Evolutionary conservation across 1,140 invertebrate species (phyloP).

Genomic region (Saccostrea glomerata): DNA sequence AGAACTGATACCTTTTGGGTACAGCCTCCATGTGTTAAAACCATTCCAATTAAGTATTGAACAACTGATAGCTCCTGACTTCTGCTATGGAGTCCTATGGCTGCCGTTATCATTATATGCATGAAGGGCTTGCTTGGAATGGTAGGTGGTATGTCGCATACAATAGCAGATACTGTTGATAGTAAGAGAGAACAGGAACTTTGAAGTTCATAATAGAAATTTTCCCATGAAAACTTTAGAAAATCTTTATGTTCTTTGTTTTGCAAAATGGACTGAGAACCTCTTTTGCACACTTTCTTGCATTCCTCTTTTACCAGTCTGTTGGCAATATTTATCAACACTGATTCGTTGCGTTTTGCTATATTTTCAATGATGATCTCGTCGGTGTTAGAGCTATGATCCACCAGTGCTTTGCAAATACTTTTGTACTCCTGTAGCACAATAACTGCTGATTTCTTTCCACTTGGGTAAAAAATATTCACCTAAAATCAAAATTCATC

Average conservation of each 20-base stretch:
- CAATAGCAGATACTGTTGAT: constrained; percentile 21
- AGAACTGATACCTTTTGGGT: constrained; percentile 43
- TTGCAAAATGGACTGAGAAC: background rate
- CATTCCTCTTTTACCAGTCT: constrained; percentile 13
- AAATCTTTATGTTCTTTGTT: constrained; percentile 29
- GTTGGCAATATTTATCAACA: background rate
- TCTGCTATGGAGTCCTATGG: constrained; percentile 44
- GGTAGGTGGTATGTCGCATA: background rate
- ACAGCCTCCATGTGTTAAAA: constrained; percentile 44
- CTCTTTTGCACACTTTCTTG: constrained; percentile 29
- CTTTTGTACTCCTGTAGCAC: background rate
- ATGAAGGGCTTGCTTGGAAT: constrained; percentile 15
- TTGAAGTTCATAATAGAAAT: constrained; percentile 32
- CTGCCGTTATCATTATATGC: constrained; percentile 38
- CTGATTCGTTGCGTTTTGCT: background rate
- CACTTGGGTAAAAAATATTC: constrained; percentile 39
- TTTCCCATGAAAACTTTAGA: constrained; percentile 38
- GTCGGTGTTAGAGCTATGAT: constrained; percentile 8
- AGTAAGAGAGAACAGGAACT: background rate
- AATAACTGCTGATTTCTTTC: constrained; percentile 6
- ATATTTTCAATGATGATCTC: constrained; percentile 14
- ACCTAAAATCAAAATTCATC: background rate
- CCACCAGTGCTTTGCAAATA: constrained; percentile 36
- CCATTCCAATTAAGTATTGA: constrained; percentile 32
- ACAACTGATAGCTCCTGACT: constrained; percentile 39